These are phyloP conservation scores for Apteryx owenii DNA, from an alignment of 2,113 vertebrate genomes.

Conservation along the genomic window DNA sequence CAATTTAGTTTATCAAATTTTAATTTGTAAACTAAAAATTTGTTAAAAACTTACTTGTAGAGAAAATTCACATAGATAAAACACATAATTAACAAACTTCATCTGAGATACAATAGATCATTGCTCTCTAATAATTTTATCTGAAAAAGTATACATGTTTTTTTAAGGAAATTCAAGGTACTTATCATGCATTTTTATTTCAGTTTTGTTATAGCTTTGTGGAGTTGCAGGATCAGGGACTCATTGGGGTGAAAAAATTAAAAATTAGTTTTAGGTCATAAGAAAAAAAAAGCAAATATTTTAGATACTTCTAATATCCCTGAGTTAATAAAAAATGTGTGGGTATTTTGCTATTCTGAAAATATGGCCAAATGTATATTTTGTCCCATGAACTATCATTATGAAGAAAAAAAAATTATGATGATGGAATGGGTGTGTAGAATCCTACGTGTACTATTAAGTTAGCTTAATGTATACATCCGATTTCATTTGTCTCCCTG, in stretches of 20 bases:
- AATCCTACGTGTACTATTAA: background rate
- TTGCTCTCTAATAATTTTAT: too few species aligned
- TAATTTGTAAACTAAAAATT: background rate
- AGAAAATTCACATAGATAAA: too few species aligned
- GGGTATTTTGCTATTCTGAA: background rate
- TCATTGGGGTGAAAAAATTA: background rate
- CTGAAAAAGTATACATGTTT: background rate
- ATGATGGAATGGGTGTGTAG: too few species aligned
- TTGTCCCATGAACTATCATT: too few species aligned
- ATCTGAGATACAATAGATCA: too few species aligned
- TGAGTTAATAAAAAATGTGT: background rate
- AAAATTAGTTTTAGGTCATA: background rate
- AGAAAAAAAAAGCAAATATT: background rate
- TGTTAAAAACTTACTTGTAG: too few species aligned
- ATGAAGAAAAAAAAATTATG: too few species aligned
- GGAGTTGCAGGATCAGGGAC: background rate
- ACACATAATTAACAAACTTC: too few species aligned
- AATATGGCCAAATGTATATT: background rate
- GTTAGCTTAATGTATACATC: background rate
- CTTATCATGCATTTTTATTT: background rate
- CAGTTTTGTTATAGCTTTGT: background rate
- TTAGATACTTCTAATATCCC: background rate
- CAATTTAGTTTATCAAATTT: background rate
- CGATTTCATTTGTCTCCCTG: background rate
- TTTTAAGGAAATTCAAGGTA: background rate